These are phyloP conservation scores for Xenopus petersii DNA, from an alignment of 2,797 vertebrate genomes.

Conservation along the genomic window DNA sequence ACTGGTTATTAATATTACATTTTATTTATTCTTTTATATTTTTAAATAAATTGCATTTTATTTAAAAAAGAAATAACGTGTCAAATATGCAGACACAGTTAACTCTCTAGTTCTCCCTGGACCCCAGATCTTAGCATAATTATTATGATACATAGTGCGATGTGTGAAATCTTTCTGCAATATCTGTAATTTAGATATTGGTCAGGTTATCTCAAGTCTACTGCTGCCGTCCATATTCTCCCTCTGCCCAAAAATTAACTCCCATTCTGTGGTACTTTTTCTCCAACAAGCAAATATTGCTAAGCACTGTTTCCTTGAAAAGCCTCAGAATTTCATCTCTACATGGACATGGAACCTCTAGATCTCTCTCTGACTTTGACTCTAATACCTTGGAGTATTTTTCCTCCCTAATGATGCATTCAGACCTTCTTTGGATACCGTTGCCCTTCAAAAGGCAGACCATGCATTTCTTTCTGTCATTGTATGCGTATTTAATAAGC, in stretches of 20 bases:
- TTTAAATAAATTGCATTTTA: too few relatives aligned
- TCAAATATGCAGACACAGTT: too few relatives aligned
- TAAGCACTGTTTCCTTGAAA: conserved; percentile 4
- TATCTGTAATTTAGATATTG: not conserved
- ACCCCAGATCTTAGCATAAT: not conserved
- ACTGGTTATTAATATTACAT: too few relatives aligned
- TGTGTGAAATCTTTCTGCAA: not conserved
- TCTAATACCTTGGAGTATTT: conserved; percentile 7
- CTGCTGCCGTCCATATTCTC: too few relatives aligned
- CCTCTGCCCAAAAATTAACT: too few relatives aligned
- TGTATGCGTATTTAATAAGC: not conserved
- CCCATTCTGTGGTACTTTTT: not conserved
- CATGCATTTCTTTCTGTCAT: too few relatives aligned
- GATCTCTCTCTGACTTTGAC: not conserved
- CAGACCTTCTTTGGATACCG: not conserved
- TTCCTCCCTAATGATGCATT: not conserved
- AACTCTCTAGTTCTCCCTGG: too few relatives aligned
- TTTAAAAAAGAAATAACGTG: not conserved
- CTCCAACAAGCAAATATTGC: not conserved
- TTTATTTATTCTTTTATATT: too few relatives aligned
- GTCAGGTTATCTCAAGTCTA: too few relatives aligned
- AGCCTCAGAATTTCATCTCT: not conserved
- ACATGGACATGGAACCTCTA: conserved; percentile 3
- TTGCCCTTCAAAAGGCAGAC: not conserved
- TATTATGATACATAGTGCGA: too few relatives aligned